Evolutionary conservation across 2,113 vertebrate genomes (phyloP), one percentile per base, ranked within the genome.

Genomic region (Glaucomys volans): DNA sequence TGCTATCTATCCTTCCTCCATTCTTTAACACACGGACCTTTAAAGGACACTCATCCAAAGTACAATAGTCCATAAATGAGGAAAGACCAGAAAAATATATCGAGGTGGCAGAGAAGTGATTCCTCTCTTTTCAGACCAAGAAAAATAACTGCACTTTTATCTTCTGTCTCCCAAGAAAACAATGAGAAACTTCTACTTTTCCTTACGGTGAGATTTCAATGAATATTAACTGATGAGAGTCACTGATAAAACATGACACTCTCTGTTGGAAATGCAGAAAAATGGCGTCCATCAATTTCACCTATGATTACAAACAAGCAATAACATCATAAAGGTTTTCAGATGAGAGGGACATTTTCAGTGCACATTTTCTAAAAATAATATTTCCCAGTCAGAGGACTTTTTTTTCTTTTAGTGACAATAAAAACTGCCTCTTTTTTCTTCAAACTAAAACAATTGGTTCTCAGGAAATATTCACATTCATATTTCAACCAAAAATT

Each of bases 341-440:
- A 72, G 32, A 76, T 72, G 32, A 40, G 8, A 86, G 47, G 20
- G 80, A 40, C 5, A 74, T 92, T 81, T 79, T 67, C 76, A 94
- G 30, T 86, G 1, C 69, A 24, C 50, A 26, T 74, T 96, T 54
- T 72, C 22, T 77, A 52, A 93, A 86, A 62, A 50, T 9, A 71
- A 8, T 47, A 86, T 77, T 91, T 93, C 64, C 28, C 91, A 22
- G 9, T 74, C 50, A 82, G 66, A 47, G 67, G 6, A 69, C 14
- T 54, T 85, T 62, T 86, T 85, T 94, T 81, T 57, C 59, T 80
- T 86, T 90, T 40, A 95, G 67, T 77, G 22, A 91, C 59, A 92
- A 87, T 44, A 88, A 95, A 95, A 96, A 88, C 17, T 30, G 5
- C 26, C 72, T 44, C 16, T 52, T 28, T 44, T 81, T 71, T 95